Percentiles rank a stretch among this genome's conserved stretches.
Evolutionary conservation across 2,797 vertebrate species (phyloP).

Genomic region (Callimico goeldii): DNA sequence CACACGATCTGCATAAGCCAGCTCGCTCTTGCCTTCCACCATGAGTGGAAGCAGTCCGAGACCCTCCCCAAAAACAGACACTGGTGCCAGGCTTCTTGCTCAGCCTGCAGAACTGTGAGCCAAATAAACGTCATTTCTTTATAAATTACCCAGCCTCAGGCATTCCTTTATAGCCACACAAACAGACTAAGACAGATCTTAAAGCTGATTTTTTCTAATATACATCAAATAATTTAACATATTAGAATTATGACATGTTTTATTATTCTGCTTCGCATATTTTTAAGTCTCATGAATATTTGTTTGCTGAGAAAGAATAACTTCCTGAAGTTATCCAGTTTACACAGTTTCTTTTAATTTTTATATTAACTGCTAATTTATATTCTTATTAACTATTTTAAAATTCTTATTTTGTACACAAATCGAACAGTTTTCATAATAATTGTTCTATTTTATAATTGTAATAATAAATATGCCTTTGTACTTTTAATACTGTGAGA

Average conservation of each 20-base stretch:
- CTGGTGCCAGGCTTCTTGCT: not conserved
- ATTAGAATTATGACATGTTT: slow-evolving; percentile 24
- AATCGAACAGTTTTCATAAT: slow-evolving; percentile 28
- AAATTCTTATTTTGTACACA: slow-evolving; percentile 34
- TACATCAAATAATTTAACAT: slow-evolving; percentile 14
- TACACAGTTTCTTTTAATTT: slow-evolving; percentile 25
- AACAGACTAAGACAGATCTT: not conserved
- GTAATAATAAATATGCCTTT: slow-evolving; percentile 29
- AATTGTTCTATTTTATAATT: slow-evolving; percentile 33
- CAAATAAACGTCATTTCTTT: not conserved
- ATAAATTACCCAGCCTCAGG: not conserved
- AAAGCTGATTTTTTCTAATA: slow-evolving; percentile 47
- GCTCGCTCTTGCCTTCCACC: not conserved
- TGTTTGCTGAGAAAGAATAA: slow-evolving; percentile 41
- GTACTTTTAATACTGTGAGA: not conserved
- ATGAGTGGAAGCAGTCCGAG: not conserved
- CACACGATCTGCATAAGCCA: not conserved
- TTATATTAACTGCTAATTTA: not conserved
- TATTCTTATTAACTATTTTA: not conserved
- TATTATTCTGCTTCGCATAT: slow-evolving; percentile 29
- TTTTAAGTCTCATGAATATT: slow-evolving; percentile 41
- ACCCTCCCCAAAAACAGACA: not conserved
- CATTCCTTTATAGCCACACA: not conserved
- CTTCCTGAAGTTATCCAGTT: not conserved
- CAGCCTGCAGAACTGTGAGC: not conserved